Evolutionary conservation across 1,140 invertebrate genomes (phyloP).

Genomic region (Drosophila neocordata): DNA sequence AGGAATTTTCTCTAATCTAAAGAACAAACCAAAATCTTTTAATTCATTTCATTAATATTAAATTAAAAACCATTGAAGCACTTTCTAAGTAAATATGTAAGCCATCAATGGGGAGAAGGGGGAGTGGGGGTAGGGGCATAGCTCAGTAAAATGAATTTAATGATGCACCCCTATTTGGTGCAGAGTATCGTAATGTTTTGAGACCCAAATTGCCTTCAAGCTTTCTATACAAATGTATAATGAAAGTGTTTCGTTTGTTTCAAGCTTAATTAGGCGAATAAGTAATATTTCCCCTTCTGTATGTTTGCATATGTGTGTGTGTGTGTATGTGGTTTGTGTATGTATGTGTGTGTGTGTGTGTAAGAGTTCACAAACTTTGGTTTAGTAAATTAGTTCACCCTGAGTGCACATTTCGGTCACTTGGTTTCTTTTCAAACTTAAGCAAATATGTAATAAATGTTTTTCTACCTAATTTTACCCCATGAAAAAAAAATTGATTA

Average conservation of each 20-base stretch:
- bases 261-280: slow-evolving; percentile 77
- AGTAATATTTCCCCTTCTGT: slow-evolving; percentile 70
- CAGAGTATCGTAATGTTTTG: background rate
- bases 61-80: too few species aligned
- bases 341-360: slow-evolving; percentile 19
- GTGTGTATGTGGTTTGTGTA: background rate
- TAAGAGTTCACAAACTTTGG: slow-evolving; percentile 48
- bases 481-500: background rate
- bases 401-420: slow-evolving; percentile 70
- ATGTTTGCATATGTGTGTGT: slow-evolving; percentile 12
- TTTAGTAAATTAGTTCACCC: slow-evolving; percentile 73
- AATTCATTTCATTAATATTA: too few species aligned
- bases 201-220: background rate
- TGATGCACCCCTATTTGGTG: background rate
- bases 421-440: slow-evolving; percentile 22
- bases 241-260: slow-evolving; percentile 78
- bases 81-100: too few species aligned
- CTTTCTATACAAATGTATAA: slow-evolving; percentile 58
- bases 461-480: background rate
- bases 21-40: too few species aligned
- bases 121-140: background rate
- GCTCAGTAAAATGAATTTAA: background rate
- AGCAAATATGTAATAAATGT: slow-evolving; percentile 7
- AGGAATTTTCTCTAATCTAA: too few species aligned
- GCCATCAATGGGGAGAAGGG: too few species aligned